phyloP scores from a whole-genome alignment of 2,888 invertebrate genomes.

The Sinopyrophorus schimmeli region DNA sequence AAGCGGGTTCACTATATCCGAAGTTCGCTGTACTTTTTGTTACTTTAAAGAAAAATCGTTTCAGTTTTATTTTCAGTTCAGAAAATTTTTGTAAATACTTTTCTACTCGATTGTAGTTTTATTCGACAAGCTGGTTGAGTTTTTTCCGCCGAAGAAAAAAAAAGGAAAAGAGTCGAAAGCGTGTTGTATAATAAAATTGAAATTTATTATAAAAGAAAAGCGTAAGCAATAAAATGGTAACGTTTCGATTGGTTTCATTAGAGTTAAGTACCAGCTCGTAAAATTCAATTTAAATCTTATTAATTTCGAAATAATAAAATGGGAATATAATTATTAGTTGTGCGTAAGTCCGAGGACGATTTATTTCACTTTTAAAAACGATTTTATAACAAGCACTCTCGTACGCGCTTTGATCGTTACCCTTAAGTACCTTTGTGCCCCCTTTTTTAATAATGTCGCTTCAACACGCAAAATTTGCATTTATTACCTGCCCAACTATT shows the following conservation, averaged over 20 bases:
- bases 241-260: conserved; percentile 21
- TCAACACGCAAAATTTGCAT: conserved; percentile 40
- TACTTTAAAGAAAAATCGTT: too few relatives aligned
- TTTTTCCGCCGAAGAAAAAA: too few relatives aligned
- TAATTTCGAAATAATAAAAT: conserved; percentile 35
- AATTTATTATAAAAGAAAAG: conserved; percentile 15
- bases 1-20: too few relatives aligned
- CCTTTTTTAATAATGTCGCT: conserved; percentile 34
- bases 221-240: conserved; percentile 12
- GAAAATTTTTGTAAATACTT: too few relatives aligned
- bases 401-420: conserved; percentile 31
- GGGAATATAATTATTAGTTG: conserved; percentile 39
- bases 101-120: too few relatives aligned
- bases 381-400: conserved; percentile 32
- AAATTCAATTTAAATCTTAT: conserved; percentile 30
- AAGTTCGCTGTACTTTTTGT: too few relatives aligned
- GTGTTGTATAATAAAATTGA: conserved; percentile 1
- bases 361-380: conserved; percentile 28
- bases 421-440: conserved; percentile 29
- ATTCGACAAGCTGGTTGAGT: too few relatives aligned
- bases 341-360: conserved; percentile 34
- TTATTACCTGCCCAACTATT: conserved; percentile 28
- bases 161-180: not conserved
- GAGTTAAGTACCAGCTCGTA: conserved; percentile 22
- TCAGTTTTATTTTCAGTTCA: too few relatives aligned